Conservation (phyloP, 1,140 invertebrate species). For the Tetramorium parvispinum region DNA sequence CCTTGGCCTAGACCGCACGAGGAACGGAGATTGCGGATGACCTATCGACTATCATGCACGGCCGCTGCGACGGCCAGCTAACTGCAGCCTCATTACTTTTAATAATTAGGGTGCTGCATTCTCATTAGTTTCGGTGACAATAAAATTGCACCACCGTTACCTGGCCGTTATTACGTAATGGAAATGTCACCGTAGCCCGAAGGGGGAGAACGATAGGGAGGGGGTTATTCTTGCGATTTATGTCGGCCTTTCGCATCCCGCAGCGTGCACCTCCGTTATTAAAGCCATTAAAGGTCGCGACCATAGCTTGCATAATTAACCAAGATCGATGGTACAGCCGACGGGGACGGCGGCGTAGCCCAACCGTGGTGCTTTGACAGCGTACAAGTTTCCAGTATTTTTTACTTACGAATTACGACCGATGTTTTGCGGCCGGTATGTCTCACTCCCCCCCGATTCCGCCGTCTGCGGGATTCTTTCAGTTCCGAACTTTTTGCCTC, state of each 20-base stretch:
- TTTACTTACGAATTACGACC: conserved; percentile 35
- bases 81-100: conserved; percentile 46
- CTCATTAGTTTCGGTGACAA: conserved; percentile 46
- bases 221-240: conserved; percentile 54
- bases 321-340: conserved; percentile 68
- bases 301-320: conserved; percentile 70
- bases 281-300: conserved; percentile 71
- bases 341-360: conserved; percentile 24
- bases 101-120: conserved; percentile 58
- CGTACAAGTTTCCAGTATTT: conserved; percentile 63
- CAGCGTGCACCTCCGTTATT: conserved; percentile 55
- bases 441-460: background rate
- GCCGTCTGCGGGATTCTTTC: background rate
- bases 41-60: conserved; percentile 30
- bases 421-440: conserved; percentile 30
- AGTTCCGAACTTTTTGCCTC: conserved; percentile 20
- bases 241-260: conserved; percentile 39
- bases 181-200: conserved; percentile 31
- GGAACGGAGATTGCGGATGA: conserved; percentile 44
- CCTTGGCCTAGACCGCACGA: conserved; percentile 66
- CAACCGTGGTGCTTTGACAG: conserved; percentile 8
- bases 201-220: background rate
- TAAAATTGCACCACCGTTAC: conserved; percentile 45
- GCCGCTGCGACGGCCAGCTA: conserved; percentile 1
- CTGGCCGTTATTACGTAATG: conserved; percentile 53